A percentile compares a stretch with the other conserved stretches of the same genome.
These are phyloP conservation scores for Lampris megalopsis DNA, from an alignment of 2,113 vertebrate species.

Conservation along the genomic window DNA sequence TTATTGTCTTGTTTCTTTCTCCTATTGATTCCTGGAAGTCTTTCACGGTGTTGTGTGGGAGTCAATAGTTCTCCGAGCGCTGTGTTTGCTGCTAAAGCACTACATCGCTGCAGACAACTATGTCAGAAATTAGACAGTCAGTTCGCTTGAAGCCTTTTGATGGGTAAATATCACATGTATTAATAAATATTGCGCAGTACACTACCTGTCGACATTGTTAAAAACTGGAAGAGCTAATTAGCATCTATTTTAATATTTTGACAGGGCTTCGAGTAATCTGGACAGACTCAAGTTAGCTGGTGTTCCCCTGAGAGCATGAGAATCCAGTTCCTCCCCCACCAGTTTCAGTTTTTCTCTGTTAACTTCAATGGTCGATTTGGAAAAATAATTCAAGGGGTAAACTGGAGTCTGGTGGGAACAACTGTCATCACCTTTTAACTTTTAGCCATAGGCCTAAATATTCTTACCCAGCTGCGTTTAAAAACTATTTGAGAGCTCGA, in stretches of 20 bases:
- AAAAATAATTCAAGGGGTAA: too few species aligned
- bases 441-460: too few species aligned
- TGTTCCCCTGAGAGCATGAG: slow-evolving; percentile 40
- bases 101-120: slow-evolving; percentile 8
- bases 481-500: too few species aligned
- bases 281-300: slow-evolving; percentile 43
- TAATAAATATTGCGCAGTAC: neutral
- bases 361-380: slow-evolving; percentile 32
- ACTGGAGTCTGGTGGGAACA: too few species aligned
- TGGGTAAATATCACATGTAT: neutral
- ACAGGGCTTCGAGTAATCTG: slow-evolving; percentile 32
- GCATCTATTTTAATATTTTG: slow-evolving; percentile 37
- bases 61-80: neutral
- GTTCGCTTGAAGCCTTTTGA: neutral
- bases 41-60: slow-evolving; percentile 1
- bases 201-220: slow-evolving; percentile 11
- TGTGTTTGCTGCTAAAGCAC: too few species aligned
- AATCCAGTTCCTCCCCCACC: slow-evolving; percentile 18
- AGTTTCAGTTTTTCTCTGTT: slow-evolving; percentile 26
- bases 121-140: neutral
- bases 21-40: slow-evolving; percentile 17
- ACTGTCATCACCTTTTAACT: too few species aligned
- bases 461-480: too few species aligned
- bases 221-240: slow-evolving; percentile 9
- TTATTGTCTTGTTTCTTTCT: slow-evolving; percentile 11